phyloP scores from a whole-genome alignment of 2,797 vertebrate genomes.

The Geotrypetes seraphini region DNA sequence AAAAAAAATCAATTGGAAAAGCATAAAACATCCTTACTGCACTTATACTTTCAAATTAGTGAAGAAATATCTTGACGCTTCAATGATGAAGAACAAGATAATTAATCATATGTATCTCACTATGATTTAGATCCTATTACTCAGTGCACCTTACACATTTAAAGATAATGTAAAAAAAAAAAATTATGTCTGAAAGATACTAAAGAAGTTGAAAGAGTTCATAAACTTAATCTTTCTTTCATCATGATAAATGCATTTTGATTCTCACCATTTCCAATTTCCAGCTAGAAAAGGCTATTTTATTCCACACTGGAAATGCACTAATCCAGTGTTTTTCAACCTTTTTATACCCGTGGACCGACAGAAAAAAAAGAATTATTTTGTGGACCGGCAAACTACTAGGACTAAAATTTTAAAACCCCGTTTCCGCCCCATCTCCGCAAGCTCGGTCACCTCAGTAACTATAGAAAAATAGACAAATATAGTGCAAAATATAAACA shows the following conservation, averaged over 20 bases:
- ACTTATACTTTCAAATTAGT: constrained; percentile 2
- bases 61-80: constrained; percentile 12
- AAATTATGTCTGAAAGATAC: constrained; percentile 26
- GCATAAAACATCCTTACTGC: constrained; percentile 1
- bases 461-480: no score
- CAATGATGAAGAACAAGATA: constrained; percentile 1
- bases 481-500: no score
- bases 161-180: constrained; percentile 12
- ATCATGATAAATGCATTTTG: constrained; percentile 38
- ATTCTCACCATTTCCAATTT: constrained; percentile 39
- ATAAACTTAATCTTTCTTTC: constrained; percentile 22
- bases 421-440: no score
- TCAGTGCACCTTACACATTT: constrained; percentile 22
- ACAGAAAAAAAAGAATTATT: no score
- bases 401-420: no score
- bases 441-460: no score
- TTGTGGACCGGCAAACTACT: no score
- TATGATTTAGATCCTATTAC: constrained; percentile 5
- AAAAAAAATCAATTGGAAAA: neutral
- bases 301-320: constrained; percentile 23
- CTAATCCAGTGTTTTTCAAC: no score
- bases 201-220: constrained; percentile 28
- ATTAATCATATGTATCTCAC: constrained; percentile 12
- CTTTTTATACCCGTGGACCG: no score
- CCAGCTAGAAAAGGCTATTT: constrained; percentile 20